These are phyloP conservation scores for Epinephelus moara DNA, from an alignment of 2,113 vertebrate genomes.

Conservation along the genomic window DNA sequence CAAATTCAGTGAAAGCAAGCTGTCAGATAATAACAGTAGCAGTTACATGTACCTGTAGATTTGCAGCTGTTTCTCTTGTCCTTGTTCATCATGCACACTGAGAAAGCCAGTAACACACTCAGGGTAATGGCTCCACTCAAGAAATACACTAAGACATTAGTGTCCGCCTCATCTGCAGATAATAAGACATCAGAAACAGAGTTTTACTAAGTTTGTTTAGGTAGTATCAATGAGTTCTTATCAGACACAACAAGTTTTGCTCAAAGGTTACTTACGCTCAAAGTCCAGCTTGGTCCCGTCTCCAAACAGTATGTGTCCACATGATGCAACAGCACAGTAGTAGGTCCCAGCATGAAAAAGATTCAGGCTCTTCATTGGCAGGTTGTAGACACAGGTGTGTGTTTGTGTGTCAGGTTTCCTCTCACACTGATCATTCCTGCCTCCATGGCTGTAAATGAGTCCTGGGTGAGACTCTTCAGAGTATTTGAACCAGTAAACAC, in stretches of 20 bases:
- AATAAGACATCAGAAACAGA: not conserved
- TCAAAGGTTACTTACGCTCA: too few species aligned
- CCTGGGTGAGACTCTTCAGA: too few species aligned
- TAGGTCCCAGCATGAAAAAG: too few species aligned
- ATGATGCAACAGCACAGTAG: too few species aligned
- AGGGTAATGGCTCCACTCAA: slow-evolving; percentile 20
- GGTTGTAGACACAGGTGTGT: too few species aligned
- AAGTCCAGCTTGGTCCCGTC: too few species aligned
- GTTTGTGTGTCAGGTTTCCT: not conserved
- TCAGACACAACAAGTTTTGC: too few species aligned
- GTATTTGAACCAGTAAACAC: slow-evolving; percentile 60
- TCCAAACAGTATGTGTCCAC: too few species aligned
- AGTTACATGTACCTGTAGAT: slow-evolving; percentile 46
- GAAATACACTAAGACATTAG: slow-evolving; percentile 1
- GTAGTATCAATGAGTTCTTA: too few species aligned
- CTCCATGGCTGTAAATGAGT: not conserved
- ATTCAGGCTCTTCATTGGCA: too few species aligned
- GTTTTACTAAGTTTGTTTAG: not conserved
- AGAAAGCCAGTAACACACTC: slow-evolving; percentile 14
- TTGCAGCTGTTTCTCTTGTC: not conserved
- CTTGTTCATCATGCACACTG: slow-evolving; percentile 1
- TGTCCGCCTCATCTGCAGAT: slow-evolving; percentile 1
- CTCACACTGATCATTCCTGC: slow-evolving; percentile 46
- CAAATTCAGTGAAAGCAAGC: accelerated
- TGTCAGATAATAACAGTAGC: not conserved